Evolutionary conservation across 2,888 invertebrate genomes (phyloP), one percentile per base, ranked within the genome.

Genomic region (Andrena fulva): DNA sequence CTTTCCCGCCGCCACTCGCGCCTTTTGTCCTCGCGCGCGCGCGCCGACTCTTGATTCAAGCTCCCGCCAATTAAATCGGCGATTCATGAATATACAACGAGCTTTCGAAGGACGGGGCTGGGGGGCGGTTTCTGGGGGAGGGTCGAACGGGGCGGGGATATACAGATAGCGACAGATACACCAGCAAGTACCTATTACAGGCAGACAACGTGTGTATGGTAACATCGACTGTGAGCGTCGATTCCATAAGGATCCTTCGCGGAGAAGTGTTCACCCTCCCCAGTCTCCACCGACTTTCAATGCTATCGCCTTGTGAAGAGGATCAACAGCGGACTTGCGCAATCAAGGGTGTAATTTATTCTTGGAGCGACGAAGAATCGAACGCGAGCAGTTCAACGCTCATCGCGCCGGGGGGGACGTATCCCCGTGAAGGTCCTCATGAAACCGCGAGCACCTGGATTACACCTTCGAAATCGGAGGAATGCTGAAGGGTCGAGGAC

Each of bases 101-200:
- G 62, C 67, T 60, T 42, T 73, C 77, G 75, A 27, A 48, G 60
- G 48, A 62, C 35, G n/a, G 12, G 10, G 35, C 16, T 3, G 12
- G 12, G 31, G 31, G 33, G 48, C 20, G 16, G n/a, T 63, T 76
- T n/a, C 16, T 27, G 31, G n/a, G 48, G n/a, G 35, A 16, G 29
- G 59, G 48, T 12, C 24, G n/a, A 16, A 20, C 31, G 24, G 59
- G 54, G 27, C 24, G 16, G 42, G 27, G 29, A 75, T 68, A 79
- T 82, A 89, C 78, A 82, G 77, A 89, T 84, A 91, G 85, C 85
- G 86, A 89, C 86, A 90, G 88, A 84, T 85, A 90, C 85, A 88
- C 80, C 86, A 90, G 86, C 89, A 88, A 79, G 84, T 89, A 89
- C 88, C 82, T 86, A 89, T 86, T 83, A 83, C 88, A 89, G 87